phyloP scores from a whole-genome alignment of 2,113 vertebrate genomes.

The Nanorana parkeri region DNA sequence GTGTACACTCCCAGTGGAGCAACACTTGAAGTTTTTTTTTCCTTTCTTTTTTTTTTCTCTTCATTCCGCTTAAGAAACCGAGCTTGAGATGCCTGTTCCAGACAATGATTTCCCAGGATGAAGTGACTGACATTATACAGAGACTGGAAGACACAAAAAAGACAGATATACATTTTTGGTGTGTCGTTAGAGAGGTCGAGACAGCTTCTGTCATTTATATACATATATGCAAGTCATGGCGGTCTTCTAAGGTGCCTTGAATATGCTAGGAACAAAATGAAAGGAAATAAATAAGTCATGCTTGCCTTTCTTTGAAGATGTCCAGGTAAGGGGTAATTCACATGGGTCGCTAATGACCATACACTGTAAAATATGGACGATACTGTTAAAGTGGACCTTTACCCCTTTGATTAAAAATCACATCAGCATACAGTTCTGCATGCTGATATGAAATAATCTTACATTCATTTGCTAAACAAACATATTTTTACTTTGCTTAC shows the following conservation, averaged over 20 bases:
- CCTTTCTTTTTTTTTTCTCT: conserved; percentile 60
- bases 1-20: conserved; percentile 75
- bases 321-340: too few relatives aligned
- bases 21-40: conserved; percentile 65
- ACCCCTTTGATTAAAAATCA: too few relatives aligned
- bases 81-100: conserved; percentile 66
- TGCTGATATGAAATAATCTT: too few relatives aligned
- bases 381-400: too few relatives aligned
- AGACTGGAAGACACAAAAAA: conserved; percentile 65
- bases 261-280: too few relatives aligned
- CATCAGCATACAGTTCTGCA: too few relatives aligned
- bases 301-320: too few relatives aligned
- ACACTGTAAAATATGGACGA: too few relatives aligned
- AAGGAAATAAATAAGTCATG: too few relatives aligned
- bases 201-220: neutral
- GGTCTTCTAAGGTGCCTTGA: neutral
- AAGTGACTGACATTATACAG: conserved; percentile 65
- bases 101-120: conserved; percentile 60
- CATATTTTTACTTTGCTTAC: too few relatives aligned
- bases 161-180: conserved; percentile 58
- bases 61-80: conserved; percentile 71
- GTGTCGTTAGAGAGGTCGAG: neutral
- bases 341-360: too few relatives aligned
- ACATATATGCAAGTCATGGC: neutral
- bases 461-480: too few relatives aligned